Percentiles rank a stretch among this genome's conserved stretches.
Conservation (phyloP, 2,797 vertebrate species). For the Epinephelus coioides region DNA sequence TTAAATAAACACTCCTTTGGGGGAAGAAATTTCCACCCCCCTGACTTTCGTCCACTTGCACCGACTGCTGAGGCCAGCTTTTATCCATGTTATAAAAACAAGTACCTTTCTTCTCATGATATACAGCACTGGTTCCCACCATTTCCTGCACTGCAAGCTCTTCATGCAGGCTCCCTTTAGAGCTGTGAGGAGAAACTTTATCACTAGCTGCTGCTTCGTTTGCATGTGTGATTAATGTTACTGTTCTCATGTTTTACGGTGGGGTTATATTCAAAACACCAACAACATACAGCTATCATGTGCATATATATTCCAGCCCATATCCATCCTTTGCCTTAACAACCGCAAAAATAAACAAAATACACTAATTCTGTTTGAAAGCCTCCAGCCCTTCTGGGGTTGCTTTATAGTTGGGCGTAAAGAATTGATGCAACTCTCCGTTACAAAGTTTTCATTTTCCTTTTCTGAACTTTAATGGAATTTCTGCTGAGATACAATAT, state of each 20-base stretch:
- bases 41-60: conserved; percentile 71
- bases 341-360: conserved; percentile 14
- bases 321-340: conserved; percentile 20
- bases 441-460: conserved; percentile 24
- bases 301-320: conserved; percentile 12
- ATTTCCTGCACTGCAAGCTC: conserved; percentile 29
- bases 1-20: conserved; percentile 90
- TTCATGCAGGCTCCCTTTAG: neutral
- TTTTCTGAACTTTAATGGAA: conserved; percentile 21
- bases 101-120: conserved; percentile 70
- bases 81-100: conserved; percentile 86
- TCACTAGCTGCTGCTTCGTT: conserved; percentile 10
- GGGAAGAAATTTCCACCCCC: conserved; percentile 81
- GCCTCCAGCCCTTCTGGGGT: conserved; percentile 8
- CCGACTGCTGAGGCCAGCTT: conserved; percentile 72
- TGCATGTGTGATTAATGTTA: conserved; percentile 30
- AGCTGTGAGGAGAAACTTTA: conserved; percentile 3
- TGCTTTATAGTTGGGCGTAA: conserved; percentile 31
- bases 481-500: conserved; percentile 30
- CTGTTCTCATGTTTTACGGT: conserved; percentile 31
- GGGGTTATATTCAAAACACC: conserved; percentile 26
- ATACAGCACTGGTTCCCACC: conserved; percentile 27
- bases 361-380: conserved; percentile 22
- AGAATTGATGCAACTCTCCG: conserved; percentile 36
- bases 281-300: conserved; percentile 22